Evolutionary conservation across 2,113 vertebrate species (phyloP).

Genomic region (Dipodomys merriami): DNA sequence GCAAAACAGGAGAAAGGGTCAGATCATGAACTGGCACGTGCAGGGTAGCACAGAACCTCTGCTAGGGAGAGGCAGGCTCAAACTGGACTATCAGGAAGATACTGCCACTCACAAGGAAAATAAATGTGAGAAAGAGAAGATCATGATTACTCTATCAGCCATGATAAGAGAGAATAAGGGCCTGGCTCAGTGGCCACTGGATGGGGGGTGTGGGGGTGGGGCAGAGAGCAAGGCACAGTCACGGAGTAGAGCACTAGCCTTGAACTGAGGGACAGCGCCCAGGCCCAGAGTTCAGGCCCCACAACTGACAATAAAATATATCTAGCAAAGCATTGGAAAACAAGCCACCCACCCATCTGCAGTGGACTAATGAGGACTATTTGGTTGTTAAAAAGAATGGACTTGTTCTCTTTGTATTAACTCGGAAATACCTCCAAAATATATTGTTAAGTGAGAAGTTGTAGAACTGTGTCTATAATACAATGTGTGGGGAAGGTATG

Average conservation of each 20-base stretch:
- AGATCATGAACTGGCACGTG: neutral
- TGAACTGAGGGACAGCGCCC: too few relatives aligned
- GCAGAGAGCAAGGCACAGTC: neutral
- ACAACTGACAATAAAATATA: too few relatives aligned
- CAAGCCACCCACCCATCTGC: neutral
- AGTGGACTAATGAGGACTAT: neutral
- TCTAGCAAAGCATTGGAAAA: neutral
- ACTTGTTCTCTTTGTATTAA: neutral
- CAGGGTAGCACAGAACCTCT: neutral
- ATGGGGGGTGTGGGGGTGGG: neutral
- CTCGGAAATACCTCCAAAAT: neutral
- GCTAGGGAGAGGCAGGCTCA: neutral
- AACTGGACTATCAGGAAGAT: neutral
- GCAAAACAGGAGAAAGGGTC: neutral
- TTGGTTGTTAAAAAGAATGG: neutral
- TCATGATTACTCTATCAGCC: neutral
- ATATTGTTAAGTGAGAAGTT: neutral
- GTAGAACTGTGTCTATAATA: neutral
- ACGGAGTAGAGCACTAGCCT: neutral
- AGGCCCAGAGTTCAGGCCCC: too few relatives aligned
- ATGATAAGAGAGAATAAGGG: neutral
- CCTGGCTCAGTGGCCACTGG: neutral
- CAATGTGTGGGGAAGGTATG: neutral
- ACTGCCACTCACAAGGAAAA: neutral
- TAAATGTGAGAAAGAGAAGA: neutral